phyloP scores from a whole-genome alignment of 2,113 vertebrate species.

The Promerops cafer region DNA sequence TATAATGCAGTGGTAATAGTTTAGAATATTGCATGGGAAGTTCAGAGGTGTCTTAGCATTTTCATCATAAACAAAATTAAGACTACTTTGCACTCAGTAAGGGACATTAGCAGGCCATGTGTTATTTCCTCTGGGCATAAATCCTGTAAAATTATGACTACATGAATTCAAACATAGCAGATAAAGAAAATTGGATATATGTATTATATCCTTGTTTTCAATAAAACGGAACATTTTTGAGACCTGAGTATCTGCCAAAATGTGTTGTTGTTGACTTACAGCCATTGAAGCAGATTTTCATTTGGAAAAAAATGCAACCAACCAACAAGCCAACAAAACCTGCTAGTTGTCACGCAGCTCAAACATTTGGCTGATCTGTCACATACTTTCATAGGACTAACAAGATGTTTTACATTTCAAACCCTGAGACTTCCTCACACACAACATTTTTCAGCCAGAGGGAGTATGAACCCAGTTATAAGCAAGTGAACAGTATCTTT shows the following conservation, averaged over 20 bases:
- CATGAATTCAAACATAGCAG: background rate
- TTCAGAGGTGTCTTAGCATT: background rate
- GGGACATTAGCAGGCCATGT: background rate
- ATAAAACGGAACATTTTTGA: background rate
- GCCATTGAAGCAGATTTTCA: background rate
- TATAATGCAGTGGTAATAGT: background rate
- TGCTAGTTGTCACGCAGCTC: background rate
- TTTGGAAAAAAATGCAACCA: background rate
- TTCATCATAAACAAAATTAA: background rate
- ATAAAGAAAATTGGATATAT: background rate
- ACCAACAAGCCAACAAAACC: background rate
- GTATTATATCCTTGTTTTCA: background rate
- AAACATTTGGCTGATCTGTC: background rate
- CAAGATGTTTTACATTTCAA: background rate
- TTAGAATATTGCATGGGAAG: background rate
- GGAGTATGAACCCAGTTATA: background rate
- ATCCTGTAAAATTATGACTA: background rate
- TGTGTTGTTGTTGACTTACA: background rate
- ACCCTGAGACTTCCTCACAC: background rate
- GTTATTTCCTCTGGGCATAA: background rate
- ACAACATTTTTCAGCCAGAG: background rate
- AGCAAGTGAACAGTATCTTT: background rate
- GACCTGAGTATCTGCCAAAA: slow-evolving; percentile 3
- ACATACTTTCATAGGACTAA: background rate
- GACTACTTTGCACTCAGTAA: background rate